phyloP scores from a whole-genome alignment of 2,797 vertebrate genomes.

The Hyperoplus lanceolatus region DNA sequence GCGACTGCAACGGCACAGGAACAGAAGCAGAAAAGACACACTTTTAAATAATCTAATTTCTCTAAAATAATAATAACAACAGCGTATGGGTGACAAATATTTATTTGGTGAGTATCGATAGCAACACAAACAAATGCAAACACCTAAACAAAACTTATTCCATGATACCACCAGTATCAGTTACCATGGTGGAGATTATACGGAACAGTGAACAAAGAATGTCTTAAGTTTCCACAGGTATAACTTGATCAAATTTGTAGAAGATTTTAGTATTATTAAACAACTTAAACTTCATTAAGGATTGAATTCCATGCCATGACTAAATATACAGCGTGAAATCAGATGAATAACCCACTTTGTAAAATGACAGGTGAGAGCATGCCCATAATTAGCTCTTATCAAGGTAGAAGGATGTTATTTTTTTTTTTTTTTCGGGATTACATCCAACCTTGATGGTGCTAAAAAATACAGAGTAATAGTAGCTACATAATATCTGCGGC shows the following conservation, averaged over 20 bases:
- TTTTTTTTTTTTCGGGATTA: neutral
- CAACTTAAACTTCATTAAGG: neutral
- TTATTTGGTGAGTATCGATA: neutral
- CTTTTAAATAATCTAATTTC: neutral
- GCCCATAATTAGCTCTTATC: neutral
- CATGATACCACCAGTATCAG: too few relatives aligned
- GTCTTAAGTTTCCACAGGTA: neutral
- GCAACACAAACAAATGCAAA: neutral
- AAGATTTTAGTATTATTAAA: slow-evolving; percentile 5
- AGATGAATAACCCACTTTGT: neutral
- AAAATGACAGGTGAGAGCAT: neutral
- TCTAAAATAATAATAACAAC: neutral
- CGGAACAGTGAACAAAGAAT: neutral
- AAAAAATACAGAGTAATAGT: neutral
- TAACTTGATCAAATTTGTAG: neutral
- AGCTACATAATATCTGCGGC: neutral
- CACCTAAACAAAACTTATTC: neutral
- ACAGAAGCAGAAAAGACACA: neutral
- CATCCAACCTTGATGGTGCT: neutral
- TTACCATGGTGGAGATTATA: neutral
- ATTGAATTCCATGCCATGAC: neutral
- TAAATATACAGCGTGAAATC: neutral
- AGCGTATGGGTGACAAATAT: neutral
- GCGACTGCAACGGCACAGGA: slow-evolving; percentile 82
- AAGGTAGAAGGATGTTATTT: neutral